A percentile compares a stretch with the other conserved stretches of the same genome.
Evolutionary conservation across 1,140 invertebrate species (phyloP).

Genomic region (Ladona fulva): DNA sequence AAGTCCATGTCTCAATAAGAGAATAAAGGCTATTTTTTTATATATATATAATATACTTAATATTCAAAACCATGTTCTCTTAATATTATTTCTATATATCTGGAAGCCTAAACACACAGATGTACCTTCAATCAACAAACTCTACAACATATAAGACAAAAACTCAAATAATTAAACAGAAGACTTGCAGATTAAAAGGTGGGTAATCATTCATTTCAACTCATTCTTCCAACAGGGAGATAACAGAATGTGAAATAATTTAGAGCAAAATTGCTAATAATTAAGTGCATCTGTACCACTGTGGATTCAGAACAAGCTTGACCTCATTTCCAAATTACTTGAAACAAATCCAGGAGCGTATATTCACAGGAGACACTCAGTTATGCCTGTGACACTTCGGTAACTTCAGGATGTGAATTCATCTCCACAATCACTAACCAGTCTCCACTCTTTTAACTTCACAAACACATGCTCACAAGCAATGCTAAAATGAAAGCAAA

Average conservation of each 20-base stretch:
- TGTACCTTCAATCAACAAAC: neutral
- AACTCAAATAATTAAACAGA: neutral
- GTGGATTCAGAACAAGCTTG: neutral
- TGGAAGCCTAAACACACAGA: slow-evolving; percentile 8
- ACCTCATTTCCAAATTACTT: neutral
- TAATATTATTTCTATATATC: slow-evolving; percentile 7
- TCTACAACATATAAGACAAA: slow-evolving; percentile 3
- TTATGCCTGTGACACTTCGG: neutral
- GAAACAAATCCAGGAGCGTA: neutral
- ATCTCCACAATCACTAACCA: neutral
- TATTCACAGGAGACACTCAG: neutral
- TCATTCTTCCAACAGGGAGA: neutral
- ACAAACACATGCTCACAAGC: neutral
- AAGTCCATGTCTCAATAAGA: slow-evolving; percentile 9
- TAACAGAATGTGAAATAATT: neutral
- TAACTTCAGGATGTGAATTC: neutral
- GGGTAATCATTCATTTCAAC: neutral
- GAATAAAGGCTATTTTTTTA: slow-evolving; percentile 6
- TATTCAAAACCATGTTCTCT: slow-evolving; percentile 2
- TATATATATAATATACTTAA: slow-evolving; percentile 11
- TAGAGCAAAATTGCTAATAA: neutral
- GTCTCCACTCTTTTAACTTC: neutral
- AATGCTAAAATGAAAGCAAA: neutral
- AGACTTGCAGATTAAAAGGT: neutral
- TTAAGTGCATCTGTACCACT: neutral